phyloP scores from a whole-genome alignment of 2,888 invertebrate species.

The Andrena flavipes region DNA sequence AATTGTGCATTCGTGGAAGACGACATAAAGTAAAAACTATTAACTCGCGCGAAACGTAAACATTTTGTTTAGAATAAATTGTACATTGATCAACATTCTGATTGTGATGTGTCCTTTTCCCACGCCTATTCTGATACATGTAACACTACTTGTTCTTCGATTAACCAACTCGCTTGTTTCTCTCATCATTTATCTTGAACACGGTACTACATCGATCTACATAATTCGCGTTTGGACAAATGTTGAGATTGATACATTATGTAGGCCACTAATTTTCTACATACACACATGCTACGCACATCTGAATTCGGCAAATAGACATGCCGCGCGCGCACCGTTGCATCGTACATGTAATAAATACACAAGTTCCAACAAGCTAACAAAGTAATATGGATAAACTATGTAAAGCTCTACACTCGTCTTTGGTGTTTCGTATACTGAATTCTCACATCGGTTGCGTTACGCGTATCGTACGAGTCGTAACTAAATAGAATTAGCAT shows the following conservation, averaged over 20 bases:
- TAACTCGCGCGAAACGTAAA: conserved; percentile 82
- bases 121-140: conserved; percentile 23
- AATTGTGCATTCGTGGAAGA: conserved; percentile 78
- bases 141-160: conserved; percentile 58
- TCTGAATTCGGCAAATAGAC: too few species aligned
- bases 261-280: too few species aligned
- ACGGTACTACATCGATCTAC: conserved; percentile 77
- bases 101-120: conserved; percentile 76
- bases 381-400: background rate
- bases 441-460: too few species aligned
- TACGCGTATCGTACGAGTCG: too few species aligned
- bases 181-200: conserved; percentile 76
- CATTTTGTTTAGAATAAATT: conserved; percentile 84
- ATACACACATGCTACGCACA: too few species aligned
- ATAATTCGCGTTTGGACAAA: background rate
- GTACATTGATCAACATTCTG: conserved; percentile 82
- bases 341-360: background rate
- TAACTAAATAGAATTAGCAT: too few species aligned
- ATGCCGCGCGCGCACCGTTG: too few species aligned
- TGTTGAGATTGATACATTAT: background rate
- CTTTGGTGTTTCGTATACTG: background rate
- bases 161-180: conserved; percentile 78
- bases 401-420: background rate
- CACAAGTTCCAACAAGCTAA: background rate
- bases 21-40: conserved; percentile 68